Evolutionary conservation across 2,113 vertebrate species (phyloP).

Genomic region (Melanerpes aurifrons): DNA sequence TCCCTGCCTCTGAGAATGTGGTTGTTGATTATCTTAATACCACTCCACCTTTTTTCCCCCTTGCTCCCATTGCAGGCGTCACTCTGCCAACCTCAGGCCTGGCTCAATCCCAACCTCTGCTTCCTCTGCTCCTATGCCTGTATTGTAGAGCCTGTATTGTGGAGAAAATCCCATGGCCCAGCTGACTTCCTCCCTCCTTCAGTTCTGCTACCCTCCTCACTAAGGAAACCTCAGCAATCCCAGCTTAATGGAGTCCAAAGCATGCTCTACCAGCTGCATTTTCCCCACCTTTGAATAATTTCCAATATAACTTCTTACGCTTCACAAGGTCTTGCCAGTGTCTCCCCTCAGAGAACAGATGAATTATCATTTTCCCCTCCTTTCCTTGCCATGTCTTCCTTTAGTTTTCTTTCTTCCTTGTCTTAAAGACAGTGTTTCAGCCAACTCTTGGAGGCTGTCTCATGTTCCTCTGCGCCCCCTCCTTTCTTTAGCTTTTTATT

Average conservation of each 20-base stretch:
- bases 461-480: neutral
- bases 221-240: neutral
- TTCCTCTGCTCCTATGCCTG: slow-evolving; percentile 34
- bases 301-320: neutral
- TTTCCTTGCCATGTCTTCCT: neutral
- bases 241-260: neutral
- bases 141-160: slow-evolving; percentile 13
- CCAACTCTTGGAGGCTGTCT: neutral
- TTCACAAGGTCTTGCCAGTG: neutral
- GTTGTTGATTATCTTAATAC: slow-evolving; percentile 10
- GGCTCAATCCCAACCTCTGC: neutral
- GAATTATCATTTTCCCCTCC: neutral
- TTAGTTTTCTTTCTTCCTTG: neutral
- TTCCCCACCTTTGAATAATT: neutral
- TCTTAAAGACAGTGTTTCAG: neutral
- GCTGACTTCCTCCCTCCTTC: slow-evolving; percentile 23
- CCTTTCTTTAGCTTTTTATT: neutral
- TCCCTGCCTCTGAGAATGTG: neutral
- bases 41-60: neutral
- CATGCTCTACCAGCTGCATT: neutral
- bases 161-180: slow-evolving; percentile 7
- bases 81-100: slow-evolving; percentile 24
- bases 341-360: neutral
- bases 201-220: neutral
- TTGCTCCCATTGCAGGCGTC: neutral